Base-by-base conservation (phyloP, 1,140 invertebrate genomes). In the Chironomus striatipennis region DNA sequence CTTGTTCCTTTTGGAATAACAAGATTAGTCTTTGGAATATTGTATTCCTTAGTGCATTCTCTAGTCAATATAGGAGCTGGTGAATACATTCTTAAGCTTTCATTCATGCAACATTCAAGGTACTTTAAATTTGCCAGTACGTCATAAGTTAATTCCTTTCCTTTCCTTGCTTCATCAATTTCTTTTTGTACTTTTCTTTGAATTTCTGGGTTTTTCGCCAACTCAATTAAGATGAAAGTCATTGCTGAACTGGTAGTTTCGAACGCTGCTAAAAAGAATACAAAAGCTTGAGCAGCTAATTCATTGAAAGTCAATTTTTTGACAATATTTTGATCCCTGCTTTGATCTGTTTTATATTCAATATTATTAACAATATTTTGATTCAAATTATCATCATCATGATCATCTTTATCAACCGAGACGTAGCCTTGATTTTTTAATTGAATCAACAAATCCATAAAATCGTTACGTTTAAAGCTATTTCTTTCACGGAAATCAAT, bases 211-310 rank as follows among this genome's bases (percentile, higher is more conserved):
- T 89, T 79, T 17, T 82, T 79, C 0, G 88, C 85, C 73, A 90
- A 79, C 73, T 84, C 83, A 76, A 86, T 88, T 0, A 86, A 74
- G 4, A 82, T 79, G 75, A 85, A 87, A 10, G 83, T 81, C 76
- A 89, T 80, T 0, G 87, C 82, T 0, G 84, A 85, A 3, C 87
- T 85, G 0, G 87, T 87, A 0, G 89, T 89, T 75, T 90, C 88
- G 75, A 86, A 90, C 7, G 88, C 88, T 73, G 86, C 88, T 6
- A 84, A 76, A 74, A 87, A 86, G 74, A 88, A 87, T 0, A 87
- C 76, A 73, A 85, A 85, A 0, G 83, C 78, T 78, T 87, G 84
- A 0, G 84, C 84, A 2, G 81, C 80, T 0, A 87, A 34, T 42
- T 83, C 47, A 57, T 10, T 57, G 2, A 57, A 12, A 3, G 47